Base-by-base conservation (phyloP, 2,888 invertebrate genomes). In the Patella pellucida region DNA sequence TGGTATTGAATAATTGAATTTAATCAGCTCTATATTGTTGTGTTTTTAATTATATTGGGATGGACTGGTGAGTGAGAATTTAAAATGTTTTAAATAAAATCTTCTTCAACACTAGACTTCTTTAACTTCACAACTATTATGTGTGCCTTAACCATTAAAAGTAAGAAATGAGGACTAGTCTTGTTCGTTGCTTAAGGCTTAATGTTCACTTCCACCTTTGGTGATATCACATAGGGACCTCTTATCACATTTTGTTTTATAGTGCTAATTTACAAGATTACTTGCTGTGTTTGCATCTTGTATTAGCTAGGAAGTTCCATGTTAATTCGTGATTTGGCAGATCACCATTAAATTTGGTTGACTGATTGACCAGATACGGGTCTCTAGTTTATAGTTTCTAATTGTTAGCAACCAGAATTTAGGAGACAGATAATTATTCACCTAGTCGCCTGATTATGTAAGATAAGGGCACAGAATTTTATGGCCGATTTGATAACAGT, bases 361-460 rank as follows among this genome's bases (percentile, higher is more conserved):
- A 62, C 19, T 23, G 62, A 62, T 62, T 62, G 62, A 62, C 19
- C 62, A 19, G 19, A 62, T 62, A 23, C 62, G 19, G 23, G 23
- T 23, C 62, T 23, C 62, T 62, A 23, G 19, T 62, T 62, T 62
- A 62, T 62, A 23, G 62, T 23, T 62, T 23, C 62, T 62, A 62
- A 62, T 62, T 62, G 62, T 23, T 62, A 23, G 23, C 19, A 62
- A 62, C 19, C 19, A 62, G 23, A 62, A 62, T 62, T 62, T 62
- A 62, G 62, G 62, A 62, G 62, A 62, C 62, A 62, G 62, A 62
- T 62, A 62, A 62, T 62, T 62, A 62, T 62, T 62, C 62, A 62
- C 62, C 9, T 23, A 62, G 62, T 62, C 23, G 23, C 19, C 62
- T 62, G 62, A 62, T 62, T 62, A 62, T 23, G 62, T 62, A 62